A percentile compares a stretch with the other conserved stretches of the same genome.
phyloP scores from a whole-genome alignment of 2,797 vertebrate genomes.

The Euthynnus affinis region DNA sequence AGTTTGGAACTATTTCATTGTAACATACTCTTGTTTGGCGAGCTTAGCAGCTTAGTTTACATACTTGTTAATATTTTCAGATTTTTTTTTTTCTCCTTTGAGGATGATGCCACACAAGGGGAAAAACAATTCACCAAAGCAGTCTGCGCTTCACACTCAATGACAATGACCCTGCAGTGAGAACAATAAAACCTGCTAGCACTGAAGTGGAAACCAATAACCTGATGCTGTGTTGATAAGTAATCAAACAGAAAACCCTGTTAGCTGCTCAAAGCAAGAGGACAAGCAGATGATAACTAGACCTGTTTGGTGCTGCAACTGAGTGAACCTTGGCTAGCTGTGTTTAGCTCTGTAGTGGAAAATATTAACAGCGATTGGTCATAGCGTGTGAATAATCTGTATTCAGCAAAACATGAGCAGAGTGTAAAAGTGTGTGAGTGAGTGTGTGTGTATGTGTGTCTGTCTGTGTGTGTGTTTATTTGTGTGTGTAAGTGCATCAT shows the following conservation, averaged over 20 bases:
- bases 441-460: constrained; percentile 10
- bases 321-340: constrained; percentile 12
- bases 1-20: background rate
- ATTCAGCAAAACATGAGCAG: constrained; percentile 29
- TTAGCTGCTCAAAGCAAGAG: background rate
- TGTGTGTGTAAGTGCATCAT: constrained; percentile 31
- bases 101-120: background rate
- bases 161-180: background rate
- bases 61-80: background rate
- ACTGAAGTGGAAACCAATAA: background rate
- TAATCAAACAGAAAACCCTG: background rate
- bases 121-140: background rate
- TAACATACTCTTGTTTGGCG: background rate
- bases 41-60: background rate
- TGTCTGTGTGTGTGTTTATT: constrained; percentile 16
- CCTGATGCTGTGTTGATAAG: background rate
- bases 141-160: background rate
- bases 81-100: background rate
- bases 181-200: background rate
- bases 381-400: constrained; percentile 49
- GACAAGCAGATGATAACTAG: background rate
- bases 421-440: constrained; percentile 14
- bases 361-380: constrained; percentile 46
- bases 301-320: background rate
- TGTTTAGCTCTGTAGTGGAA: constrained; percentile 66